These are phyloP conservation scores for Meandrina meandrites DNA, from an alignment of 92 coral and sea anemone genomes.

Conservation along the genomic window DNA sequence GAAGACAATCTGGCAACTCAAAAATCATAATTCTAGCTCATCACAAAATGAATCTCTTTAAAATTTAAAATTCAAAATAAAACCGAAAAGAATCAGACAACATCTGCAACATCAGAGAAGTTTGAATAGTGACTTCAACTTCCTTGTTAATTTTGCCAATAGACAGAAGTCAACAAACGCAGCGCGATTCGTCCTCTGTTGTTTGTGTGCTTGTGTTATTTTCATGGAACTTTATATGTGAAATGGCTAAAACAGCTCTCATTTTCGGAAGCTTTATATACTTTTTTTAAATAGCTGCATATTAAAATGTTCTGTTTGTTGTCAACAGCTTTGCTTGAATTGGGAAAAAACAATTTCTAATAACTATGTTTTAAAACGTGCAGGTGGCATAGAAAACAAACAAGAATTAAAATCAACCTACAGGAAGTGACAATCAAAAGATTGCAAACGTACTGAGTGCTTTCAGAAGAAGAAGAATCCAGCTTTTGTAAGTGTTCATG, in stretches of 20 bases:
- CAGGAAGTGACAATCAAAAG: not conserved
- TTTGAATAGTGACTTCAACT: slow-evolving; percentile 6
- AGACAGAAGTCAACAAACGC: not conserved
- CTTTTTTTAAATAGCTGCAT: too few relatives aligned
- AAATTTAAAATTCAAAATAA: not conserved
- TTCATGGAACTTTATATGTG: too few relatives aligned
- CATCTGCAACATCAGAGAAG: not conserved
- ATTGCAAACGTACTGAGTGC: not conserved
- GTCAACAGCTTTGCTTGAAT: too few relatives aligned
- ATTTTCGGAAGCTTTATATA: not conserved
- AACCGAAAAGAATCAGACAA: not conserved
- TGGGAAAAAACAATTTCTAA: too few relatives aligned
- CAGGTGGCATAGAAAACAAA: too few relatives aligned
- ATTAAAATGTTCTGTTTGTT: too few relatives aligned
- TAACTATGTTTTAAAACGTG: too few relatives aligned
- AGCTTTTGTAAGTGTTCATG: too few relatives aligned
- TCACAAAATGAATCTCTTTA: not conserved
- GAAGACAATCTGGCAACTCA: not conserved
- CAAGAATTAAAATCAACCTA: too few relatives aligned
- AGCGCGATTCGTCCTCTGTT: not conserved
- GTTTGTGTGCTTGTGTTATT: not conserved
- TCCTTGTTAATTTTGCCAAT: too few relatives aligned
- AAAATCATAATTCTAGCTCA: not conserved
- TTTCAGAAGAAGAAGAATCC: not conserved
- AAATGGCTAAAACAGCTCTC: too few relatives aligned